Evolutionary conservation across 2,113 vertebrate species (phyloP).

Genomic region (Otis tarda): DNA sequence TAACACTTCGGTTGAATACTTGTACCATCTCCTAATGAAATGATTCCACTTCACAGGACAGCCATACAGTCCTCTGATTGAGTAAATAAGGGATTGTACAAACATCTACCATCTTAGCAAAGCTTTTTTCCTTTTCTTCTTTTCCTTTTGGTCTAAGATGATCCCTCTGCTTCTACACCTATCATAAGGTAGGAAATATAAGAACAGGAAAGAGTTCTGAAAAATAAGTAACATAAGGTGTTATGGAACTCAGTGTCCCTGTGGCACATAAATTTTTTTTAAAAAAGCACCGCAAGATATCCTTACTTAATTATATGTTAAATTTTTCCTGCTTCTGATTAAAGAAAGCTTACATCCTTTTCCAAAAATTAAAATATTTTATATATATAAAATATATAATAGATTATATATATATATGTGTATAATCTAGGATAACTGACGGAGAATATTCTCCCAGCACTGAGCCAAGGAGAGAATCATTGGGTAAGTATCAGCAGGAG

Average conservation of each 20-base stretch:
- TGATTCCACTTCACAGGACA: conserved; percentile 57
- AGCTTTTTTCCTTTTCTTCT: not conserved
- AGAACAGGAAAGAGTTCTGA: not conserved
- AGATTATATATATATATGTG: no score
- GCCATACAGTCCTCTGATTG: not conserved
- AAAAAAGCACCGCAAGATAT: not conserved
- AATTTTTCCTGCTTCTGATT: not conserved
- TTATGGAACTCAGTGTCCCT: not conserved
- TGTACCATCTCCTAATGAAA: conserved; percentile 57
- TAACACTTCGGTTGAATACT: conserved; percentile 39
- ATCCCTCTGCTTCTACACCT: not conserved
- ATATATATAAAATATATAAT: no score
- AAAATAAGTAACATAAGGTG: not conserved
- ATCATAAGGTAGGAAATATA: not conserved
- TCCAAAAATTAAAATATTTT: not conserved
- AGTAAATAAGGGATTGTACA: conserved; percentile 40
- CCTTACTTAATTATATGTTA: not conserved
- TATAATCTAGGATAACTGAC: not conserved
- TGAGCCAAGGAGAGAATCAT: not conserved
- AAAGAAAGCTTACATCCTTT: not conserved
- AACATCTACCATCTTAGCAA: not conserved
- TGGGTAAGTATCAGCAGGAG: not conserved
- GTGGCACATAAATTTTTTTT: not conserved
- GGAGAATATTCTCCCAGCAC: not conserved
- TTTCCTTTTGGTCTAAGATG: not conserved